These are phyloP conservation scores for Phengaris alcon DNA, from an alignment of 2,888 invertebrate species.

Conservation along the genomic window DNA sequence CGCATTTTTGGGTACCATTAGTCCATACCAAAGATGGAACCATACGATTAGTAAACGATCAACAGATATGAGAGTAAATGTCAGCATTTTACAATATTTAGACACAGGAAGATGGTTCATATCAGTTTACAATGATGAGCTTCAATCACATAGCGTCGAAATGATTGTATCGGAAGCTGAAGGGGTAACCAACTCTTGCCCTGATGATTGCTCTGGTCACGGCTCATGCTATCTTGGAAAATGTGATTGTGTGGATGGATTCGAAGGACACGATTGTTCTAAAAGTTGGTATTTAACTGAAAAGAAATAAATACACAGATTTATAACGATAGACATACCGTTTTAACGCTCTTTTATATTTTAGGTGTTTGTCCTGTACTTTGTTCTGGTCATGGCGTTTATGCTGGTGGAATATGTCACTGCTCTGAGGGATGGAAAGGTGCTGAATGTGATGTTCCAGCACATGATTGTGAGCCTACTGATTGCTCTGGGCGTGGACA, in stretches of 20 bases:
- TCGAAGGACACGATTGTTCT: constrained; percentile 90
- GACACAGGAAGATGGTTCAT: constrained; percentile 96
- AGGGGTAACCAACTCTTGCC: constrained; percentile 93
- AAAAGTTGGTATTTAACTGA: constrained; percentile 81
- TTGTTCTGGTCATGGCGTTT: constrained; percentile 97
- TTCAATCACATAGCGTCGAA: constrained; percentile 91
- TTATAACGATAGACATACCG: background rate
- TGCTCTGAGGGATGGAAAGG: constrained; percentile 98
- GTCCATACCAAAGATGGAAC: constrained; percentile 69
- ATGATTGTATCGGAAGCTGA: constrained; percentile 93
- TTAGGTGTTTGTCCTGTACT: constrained; percentile 97
- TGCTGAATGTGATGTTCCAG: constrained; percentile 94
- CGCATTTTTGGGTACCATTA: constrained; percentile 75
- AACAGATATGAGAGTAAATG: constrained; percentile 88
- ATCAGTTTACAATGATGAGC: constrained; percentile 95
- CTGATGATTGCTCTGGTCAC: constrained; percentile 94
- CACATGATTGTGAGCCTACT: constrained; percentile 93
- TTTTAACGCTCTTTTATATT: constrained; percentile 44
- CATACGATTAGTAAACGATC: constrained; percentile 82
- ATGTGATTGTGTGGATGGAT: constrained; percentile 95
- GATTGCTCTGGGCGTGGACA: constrained; percentile 94
- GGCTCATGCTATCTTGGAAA: constrained; percentile 95
- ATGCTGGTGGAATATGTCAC: constrained; percentile 94
- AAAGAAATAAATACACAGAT: constrained; percentile 7
- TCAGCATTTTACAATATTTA: constrained; percentile 90